Evolutionary conservation across 2,113 vertebrate genomes (phyloP).

Genomic region (Pao palembangensis): DNA sequence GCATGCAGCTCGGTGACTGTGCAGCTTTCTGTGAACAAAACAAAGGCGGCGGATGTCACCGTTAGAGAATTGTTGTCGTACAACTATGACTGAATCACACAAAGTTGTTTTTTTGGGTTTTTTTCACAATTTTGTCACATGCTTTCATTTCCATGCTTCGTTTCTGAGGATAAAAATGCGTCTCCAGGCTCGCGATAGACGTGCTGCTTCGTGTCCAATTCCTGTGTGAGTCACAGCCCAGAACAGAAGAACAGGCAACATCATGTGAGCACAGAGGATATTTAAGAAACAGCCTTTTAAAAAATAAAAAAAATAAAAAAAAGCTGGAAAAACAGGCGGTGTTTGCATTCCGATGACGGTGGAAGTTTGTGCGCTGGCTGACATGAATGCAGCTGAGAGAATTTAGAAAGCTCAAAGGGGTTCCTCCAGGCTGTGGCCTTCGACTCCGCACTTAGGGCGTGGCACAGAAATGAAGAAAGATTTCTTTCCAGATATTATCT

Average conservation of each 20-base stretch:
- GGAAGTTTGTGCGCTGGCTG: too few species aligned
- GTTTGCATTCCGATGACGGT: neutral
- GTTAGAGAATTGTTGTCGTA: slow-evolving; percentile 17
- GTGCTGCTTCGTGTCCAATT: slow-evolving; percentile 36
- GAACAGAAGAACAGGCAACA: neutral
- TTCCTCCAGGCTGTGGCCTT: neutral
- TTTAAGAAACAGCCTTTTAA: neutral
- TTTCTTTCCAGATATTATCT: slow-evolving; percentile 21
- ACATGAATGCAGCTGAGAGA: too few species aligned
- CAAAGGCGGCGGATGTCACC: slow-evolving; percentile 36
- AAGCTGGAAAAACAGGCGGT: neutral
- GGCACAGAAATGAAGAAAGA: slow-evolving; percentile 20
- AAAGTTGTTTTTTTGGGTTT: too few species aligned
- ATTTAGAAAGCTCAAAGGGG: too few species aligned
- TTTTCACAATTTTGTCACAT: too few species aligned
- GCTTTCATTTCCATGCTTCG: slow-evolving; percentile 26
- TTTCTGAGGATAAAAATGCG: slow-evolving; percentile 40
- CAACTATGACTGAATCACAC: neutral
- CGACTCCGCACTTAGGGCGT: slow-evolving; percentile 10
- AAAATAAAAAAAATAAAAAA: too few species aligned
- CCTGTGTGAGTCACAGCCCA: slow-evolving; percentile 34
- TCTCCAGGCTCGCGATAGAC: slow-evolving; percentile 46
- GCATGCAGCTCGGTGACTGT: slow-evolving; percentile 50
- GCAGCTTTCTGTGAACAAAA: slow-evolving; percentile 40
- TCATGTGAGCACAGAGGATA: neutral